Evolutionary conservation across 2,113 vertebrate species (phyloP), one percentile per base, ranked within the genome.

Genomic region (Meriones unguiculatus): DNA sequence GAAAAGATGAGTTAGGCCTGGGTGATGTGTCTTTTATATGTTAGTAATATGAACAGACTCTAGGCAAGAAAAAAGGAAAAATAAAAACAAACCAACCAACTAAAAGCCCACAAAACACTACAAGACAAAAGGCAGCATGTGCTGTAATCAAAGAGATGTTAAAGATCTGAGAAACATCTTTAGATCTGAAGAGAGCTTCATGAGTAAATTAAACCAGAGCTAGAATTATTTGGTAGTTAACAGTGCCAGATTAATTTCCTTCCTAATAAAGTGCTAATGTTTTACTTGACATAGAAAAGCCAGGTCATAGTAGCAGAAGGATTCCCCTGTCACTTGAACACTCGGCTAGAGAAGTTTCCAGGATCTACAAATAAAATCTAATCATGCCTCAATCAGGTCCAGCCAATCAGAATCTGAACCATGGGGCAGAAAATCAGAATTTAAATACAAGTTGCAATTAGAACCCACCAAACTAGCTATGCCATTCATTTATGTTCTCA

Each of bases 391-490:
- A 97, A 97, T 98, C 97, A 97, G 54, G 87, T 96, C 76, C 87
- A 92, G 81, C 96, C 97, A 98, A 97, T 97, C 93, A 97, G 93
- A 96, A 95, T 91, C 86, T 0, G 20, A 95, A 57, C 91, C 72
- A 72, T 88, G 75, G 96, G 89, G 91, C 96, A 97, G 92, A 97
- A 97, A 97, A 97, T 97, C 91, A 98, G 87, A 93, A 97, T 98
- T 96, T 97, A 97, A 97, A 97, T 97, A 97, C 98, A 98, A 98
- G 89, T 97, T 96, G 96, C 92, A 98, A 98, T 98, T 97, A 97
- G 95, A 97, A 97, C 78, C 94, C 91, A 52, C 65, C 64, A 94
- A 97, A 97, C 94, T 90, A 41, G 89, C 38, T 46, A 1, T 93
- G 96, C 78, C 94, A 81, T 46, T 89, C 95, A 7, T 97, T 96